Evolutionary conservation across 2,113 vertebrate genomes (phyloP).

Genomic region (Stegostoma tigrinum): DNA sequence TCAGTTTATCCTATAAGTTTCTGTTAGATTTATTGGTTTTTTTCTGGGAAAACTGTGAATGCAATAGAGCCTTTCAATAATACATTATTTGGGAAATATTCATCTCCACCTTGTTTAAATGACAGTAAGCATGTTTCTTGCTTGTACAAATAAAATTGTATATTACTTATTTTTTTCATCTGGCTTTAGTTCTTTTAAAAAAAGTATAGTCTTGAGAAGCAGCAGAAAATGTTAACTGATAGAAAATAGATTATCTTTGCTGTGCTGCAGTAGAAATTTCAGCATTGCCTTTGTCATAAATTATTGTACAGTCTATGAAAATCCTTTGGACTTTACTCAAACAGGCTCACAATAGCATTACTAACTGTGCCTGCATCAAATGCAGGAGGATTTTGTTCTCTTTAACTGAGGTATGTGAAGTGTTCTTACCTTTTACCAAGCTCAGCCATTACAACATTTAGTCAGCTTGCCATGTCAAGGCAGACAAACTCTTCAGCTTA

Average conservation of each 20-base stretch:
- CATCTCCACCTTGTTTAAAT: neutral
- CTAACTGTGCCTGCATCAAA: neutral
- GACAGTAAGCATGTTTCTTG: neutral
- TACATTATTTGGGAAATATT: neutral
- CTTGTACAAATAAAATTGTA: neutral
- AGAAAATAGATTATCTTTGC: neutral
- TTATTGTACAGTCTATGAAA: neutral
- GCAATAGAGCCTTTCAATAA: neutral
- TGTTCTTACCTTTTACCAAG: neutral
- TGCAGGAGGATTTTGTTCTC: neutral
- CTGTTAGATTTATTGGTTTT: neutral
- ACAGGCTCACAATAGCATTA: neutral
- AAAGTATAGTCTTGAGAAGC: too few species aligned
- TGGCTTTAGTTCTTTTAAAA: neutral
- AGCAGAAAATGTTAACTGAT: neutral
- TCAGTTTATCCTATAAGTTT: neutral
- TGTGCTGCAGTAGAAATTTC: neutral
- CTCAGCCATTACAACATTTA: neutral
- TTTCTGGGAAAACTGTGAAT: neutral
- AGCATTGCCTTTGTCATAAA: constrained; percentile 15
- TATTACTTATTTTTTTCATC: neutral
- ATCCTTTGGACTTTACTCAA: neutral
- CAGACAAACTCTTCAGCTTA: constrained; percentile 64
- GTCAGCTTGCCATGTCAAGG: constrained; percentile 53
- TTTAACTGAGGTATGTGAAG: neutral